Evolutionary conservation across 2,113 vertebrate genomes (phyloP), one percentile per base, ranked within the genome.

Genomic region (Pipra filicauda): DNA sequence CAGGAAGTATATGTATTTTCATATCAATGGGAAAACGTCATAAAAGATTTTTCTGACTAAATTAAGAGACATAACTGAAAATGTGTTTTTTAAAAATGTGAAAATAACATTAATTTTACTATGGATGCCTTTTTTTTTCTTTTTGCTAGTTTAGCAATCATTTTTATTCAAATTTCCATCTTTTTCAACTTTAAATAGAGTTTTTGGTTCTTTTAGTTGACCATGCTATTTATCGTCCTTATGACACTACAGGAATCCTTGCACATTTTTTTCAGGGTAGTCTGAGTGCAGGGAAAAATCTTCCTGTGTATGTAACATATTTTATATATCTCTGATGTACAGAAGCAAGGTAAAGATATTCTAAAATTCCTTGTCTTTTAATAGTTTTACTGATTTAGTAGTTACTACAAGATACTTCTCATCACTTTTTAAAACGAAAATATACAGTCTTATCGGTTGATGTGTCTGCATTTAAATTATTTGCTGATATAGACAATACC

Each of bases 401-500:
- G 24, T 80, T 77, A 64, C 6, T 58, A 15, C 27, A 44, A 62
- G 8, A 51, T 15, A 71, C 4, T 84, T 71, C 35, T 39, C 51
- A 43, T 70, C 46, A 39, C 5, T 26, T 52, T 88, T 81, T 59
- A 7, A 66, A 84, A 66, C 62, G 33, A 17, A 88, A 71, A 6
- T 57, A 48, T 49, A 61, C 2, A 41, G n/a, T 55, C 30, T 70
- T 58, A 74, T 7, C 75, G 16, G 3, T 64, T 70, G n/a, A 46
- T 71, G 33, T 14, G 82, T 93, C 89, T 91, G 37, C 48, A 83
- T 89, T 93, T 89, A 87, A 95, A 93, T 80, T 79, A 85, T 91
- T 94, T 95, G n/a, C 9, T 87, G 84, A 62, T 66, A 37, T 30
- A 78, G 15, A 62, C 26, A 75, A 62, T 17, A 59, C 0, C 4